Base-by-base conservation (phyloP, 1,140 invertebrate genomes). In the Penaeus indicus region DNA sequence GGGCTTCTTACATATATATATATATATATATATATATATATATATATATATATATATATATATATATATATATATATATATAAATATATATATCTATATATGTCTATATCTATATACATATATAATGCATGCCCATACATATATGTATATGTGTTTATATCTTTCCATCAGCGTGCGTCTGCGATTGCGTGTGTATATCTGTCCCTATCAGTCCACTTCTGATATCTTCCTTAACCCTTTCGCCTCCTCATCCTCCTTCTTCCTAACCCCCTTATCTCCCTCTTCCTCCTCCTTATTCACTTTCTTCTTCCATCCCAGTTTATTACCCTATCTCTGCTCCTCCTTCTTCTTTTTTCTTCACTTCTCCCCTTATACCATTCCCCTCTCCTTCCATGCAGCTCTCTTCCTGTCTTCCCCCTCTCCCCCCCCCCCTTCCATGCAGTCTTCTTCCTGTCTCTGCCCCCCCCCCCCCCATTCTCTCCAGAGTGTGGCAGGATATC, bases 11-110 rank as follows among this genome's bases (percentile, higher is more conserved):
- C 27, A 72, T 72, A 72, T 72, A 72, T 72, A 72, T 72, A 72
- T 72, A 72, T 72, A 72, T 72, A 72, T 72, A 72, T 72, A 72
- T 72, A 72, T 72, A 72, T 72, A 72, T 72, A 72, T 72, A 72
- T 25, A 72, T 72, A 72, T 25, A 72, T 72, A 32, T 32, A 4
- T 13, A 19, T 25, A n/a, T 18, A 75, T 18, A 38, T 75, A 38
- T 25, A 18, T 27, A 75, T 7, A 10, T 11, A 75, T 18, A 18
- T 75, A n/a, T 75, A 25, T 19, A 38, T n/a, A 75, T 18, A 75
- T 75, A 25, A 8, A 10, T 27, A 27, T 75, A 18, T 0, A 27
- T 75, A 19, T 75, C 0, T 75, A 32, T 75, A 75, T 75, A n/a
- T 18, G 16, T 32, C 16, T 27, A 27, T 72, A 38, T 72, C 18